Base-by-base conservation (phyloP, 2,797 vertebrate genomes). In the Enteromius argenteus region DNA sequence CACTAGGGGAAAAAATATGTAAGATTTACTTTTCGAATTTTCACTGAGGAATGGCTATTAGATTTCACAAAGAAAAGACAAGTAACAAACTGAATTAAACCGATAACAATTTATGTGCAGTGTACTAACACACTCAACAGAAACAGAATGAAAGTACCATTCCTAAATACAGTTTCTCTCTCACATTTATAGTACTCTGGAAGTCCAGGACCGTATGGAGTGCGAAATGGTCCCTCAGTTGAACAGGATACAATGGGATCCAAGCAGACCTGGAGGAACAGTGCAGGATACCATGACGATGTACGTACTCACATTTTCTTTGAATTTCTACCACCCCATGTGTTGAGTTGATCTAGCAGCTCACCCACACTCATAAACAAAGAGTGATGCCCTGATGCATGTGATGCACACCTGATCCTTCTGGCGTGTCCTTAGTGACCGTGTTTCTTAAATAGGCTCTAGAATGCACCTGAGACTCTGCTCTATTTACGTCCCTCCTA, bases 221-320 rank as follows among this genome's bases (percentile, higher is more conserved):
- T 92, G 79, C 94, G 94, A 75, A 95, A 95, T 2, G 94, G 94
- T 0, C 56, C 51, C 2, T 35, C 60, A 0, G 0, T 86, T 0
- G 93, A 93, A 37, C 56, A 71, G 1, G 94, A 95, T 0, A 87
- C 82, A 1, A 2, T 79, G 13, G 89, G 90, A 0, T 73, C 91
- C 78, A 64, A 92, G 19, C 94, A 92, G 81, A 94, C 90, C 92
- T 96, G 95, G 95, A 95, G 95, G 85, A 92, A 95, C 85, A 92
- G 90, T 9, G 75, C 92, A 88, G 90, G 90, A 79, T 92, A 87
- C 79, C 93, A 90, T 42, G 94, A 96, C n/a, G 94, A 96, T 2
- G 81, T 86, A 56, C n/a, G 53, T 69, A 66, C 35, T 64, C 35
- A 71, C 78, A 78, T 84, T 53, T 64, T 8, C 60, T 64, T 3